Evolutionary conservation across 2,888 invertebrate species (phyloP).

Genomic region (Drosophila multiciliata): DNA sequence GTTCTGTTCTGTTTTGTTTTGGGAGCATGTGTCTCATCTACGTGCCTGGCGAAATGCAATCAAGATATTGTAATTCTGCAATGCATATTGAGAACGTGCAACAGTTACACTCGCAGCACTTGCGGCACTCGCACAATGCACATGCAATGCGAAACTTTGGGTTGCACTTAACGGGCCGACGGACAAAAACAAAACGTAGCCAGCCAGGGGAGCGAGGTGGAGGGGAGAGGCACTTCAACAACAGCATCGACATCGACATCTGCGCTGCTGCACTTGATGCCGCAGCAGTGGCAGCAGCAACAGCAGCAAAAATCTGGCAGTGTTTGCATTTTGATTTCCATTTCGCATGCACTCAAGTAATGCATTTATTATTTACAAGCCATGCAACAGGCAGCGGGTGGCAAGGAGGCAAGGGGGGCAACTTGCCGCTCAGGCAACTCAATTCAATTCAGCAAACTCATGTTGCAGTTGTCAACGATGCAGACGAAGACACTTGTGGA

Average conservation of each 20-base stretch:
- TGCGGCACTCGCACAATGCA: slow-evolving; percentile 44
- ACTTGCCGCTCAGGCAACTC: slow-evolving; percentile 59
- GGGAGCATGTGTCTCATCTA: slow-evolving; percentile 70
- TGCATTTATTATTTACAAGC: slow-evolving; percentile 78
- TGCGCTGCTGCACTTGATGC: slow-evolving; percentile 52
- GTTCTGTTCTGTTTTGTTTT: slow-evolving; percentile 8
- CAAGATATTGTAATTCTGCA: slow-evolving; percentile 79
- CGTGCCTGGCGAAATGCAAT: slow-evolving; percentile 74
- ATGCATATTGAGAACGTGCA: slow-evolving; percentile 81
- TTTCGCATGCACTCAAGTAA: slow-evolving; percentile 76
- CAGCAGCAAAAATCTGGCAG: slow-evolving; percentile 67
- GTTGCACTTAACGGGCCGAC: slow-evolving; percentile 74
- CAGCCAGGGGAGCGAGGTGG: background rate
- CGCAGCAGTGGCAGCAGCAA: slow-evolving; percentile 28
- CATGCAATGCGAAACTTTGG: slow-evolving; percentile 57
- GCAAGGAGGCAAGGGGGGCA: slow-evolving; percentile 9
- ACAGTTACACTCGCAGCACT: slow-evolving; percentile 59
- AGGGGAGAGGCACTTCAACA: slow-evolving; percentile 37
- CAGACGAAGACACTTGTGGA: slow-evolving; percentile 70
- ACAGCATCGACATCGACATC: slow-evolving; percentile 38
- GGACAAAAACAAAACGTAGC: slow-evolving; percentile 63
- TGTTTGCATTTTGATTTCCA: slow-evolving; percentile 76
- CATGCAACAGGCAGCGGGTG: slow-evolving; percentile 37
- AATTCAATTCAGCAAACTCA: slow-evolving; percentile 74
- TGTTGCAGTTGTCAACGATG: slow-evolving; percentile 74